Percentiles rank a stretch among this genome's conserved stretches.
phyloP scores from a whole-genome alignment of 1,140 invertebrate species.

The Drosophila nannoptera region DNA sequence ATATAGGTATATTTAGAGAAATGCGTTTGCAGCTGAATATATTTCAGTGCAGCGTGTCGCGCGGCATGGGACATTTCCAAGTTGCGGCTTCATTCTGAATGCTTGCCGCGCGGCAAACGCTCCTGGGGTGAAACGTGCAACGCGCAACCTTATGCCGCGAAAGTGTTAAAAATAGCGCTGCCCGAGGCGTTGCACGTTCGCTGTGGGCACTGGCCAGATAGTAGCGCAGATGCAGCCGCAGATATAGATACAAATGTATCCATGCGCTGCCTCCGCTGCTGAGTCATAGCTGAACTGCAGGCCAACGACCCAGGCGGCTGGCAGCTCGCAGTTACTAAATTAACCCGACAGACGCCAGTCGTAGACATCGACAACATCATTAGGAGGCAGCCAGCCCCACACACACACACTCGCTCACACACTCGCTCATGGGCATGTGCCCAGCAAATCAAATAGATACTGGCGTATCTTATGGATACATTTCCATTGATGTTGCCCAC shows the following conservation, averaged over 20 bases:
- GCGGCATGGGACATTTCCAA: conserved; percentile 68
- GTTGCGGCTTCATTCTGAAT: conserved; percentile 38
- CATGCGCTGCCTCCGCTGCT: conserved; percentile 20
- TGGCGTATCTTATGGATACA: conserved; percentile 38
- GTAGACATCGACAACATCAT: conserved; percentile 63
- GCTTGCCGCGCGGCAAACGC: conserved; percentile 33
- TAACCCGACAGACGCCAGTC: conserved; percentile 47
- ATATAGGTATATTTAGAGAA: not conserved
- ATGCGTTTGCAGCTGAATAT: conserved; percentile 4
- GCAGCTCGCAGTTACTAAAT: conserved; percentile 42
- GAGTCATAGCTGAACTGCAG: conserved; percentile 53
- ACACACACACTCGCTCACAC: conserved; percentile 14
- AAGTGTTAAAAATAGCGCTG: conserved; percentile 73
- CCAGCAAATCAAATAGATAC: conserved; percentile 29
- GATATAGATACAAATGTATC: conserved; percentile 34
- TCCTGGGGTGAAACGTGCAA: conserved; percentile 62
- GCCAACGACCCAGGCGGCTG: conserved; percentile 59
- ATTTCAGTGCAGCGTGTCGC: conserved; percentile 36
- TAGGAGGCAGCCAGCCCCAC: conserved; percentile 35
- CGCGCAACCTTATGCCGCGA: conserved; percentile 56
- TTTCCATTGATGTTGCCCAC: conserved; percentile 20
- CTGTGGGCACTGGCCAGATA: conserved; percentile 36
- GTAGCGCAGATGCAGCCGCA: not conserved
- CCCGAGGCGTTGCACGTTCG: conserved; percentile 39
- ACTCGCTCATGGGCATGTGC: not conserved